A percentile compares a stretch with the other conserved stretches of the same genome.
These are phyloP conservation scores for Leptinotarsa peninsularis DNA, from an alignment of 2,888 invertebrate species.

Conservation along the genomic window DNA sequence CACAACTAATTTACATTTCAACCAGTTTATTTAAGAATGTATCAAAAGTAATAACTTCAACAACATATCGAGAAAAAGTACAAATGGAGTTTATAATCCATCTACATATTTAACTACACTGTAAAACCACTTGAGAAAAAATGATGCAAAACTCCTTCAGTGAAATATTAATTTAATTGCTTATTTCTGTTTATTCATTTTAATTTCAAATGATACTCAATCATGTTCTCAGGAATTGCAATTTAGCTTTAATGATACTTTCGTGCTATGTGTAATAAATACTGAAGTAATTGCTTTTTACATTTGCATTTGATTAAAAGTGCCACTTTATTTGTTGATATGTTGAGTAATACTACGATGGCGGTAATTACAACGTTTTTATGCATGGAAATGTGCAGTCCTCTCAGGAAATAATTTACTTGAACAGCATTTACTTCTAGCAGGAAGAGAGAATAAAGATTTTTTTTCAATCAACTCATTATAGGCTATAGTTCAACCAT, in stretches of 20 bases:
- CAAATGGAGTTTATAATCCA: background rate
- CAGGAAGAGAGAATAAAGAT: too few species aligned
- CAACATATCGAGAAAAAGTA: background rate
- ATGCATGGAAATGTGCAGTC: background rate
- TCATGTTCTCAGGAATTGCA: slow-evolving; percentile 24
- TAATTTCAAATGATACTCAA: slow-evolving; percentile 23
- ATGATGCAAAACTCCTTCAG: slow-evolving; percentile 1
- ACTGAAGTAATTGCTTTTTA: slow-evolving; percentile 22
- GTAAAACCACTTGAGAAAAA: background rate
- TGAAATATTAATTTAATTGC: slow-evolving; percentile 19
- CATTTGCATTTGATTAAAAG: slow-evolving; percentile 29
- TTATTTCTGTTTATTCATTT: slow-evolving; percentile 20
- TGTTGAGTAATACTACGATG: slow-evolving; percentile 12
- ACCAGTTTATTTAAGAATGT: too few species aligned
- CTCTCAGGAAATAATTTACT: slow-evolving; percentile 22
- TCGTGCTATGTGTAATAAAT: slow-evolving; percentile 23
- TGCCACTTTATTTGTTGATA: slow-evolving; percentile 21
- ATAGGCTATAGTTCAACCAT: too few species aligned
- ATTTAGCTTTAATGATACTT: slow-evolving; percentile 24
- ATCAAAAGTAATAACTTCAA: too few species aligned
- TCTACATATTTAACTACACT: background rate
- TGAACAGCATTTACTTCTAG: background rate
- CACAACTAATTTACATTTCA: too few species aligned
- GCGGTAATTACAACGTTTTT: slow-evolving; percentile 19
- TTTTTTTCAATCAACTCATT: too few species aligned